A percentile compares a stretch with the other conserved stretches of the same genome.
Conservation (phyloP, 2,888 invertebrate genomes). For the Drosophila setosimentum region DNA sequence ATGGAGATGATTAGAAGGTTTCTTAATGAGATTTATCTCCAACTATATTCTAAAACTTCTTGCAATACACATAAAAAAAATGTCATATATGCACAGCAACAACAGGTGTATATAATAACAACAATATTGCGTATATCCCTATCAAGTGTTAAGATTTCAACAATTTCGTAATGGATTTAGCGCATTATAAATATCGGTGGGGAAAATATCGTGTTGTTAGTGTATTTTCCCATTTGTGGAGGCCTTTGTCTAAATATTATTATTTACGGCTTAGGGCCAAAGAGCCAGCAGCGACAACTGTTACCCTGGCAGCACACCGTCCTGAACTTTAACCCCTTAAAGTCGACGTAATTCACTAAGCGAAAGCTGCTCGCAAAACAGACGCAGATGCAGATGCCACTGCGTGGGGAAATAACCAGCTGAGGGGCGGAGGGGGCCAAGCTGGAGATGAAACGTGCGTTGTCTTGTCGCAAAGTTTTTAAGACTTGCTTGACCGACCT, state of each 20-base stretch:
- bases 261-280: constrained; percentile 78
- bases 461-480: constrained; percentile 80
- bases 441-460: constrained; percentile 73
- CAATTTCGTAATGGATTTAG: constrained; percentile 59
- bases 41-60: neutral
- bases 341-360: constrained; percentile 77
- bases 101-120: neutral
- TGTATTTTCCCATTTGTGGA: constrained; percentile 24
- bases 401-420: neutral
- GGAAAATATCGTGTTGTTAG: constrained; percentile 22
- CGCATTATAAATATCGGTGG: constrained; percentile 48
- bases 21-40: neutral
- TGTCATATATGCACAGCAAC: neutral
- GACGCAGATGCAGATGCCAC: constrained; percentile 61
- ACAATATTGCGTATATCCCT: neutral
- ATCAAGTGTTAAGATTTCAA: constrained; percentile 39
- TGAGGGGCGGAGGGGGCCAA: neutral
- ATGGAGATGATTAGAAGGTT: neutral
- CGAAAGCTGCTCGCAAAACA: constrained; percentile 62
- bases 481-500: constrained; percentile 82
- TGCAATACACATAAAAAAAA: neutral
- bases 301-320: constrained; percentile 67
- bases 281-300: constrained; percentile 77
- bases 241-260: constrained; percentile 78
- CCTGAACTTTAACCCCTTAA: constrained; percentile 78